Conservation (phyloP, 2,797 vertebrate genomes). For the Pseudotriccus pelzelni region DNA sequence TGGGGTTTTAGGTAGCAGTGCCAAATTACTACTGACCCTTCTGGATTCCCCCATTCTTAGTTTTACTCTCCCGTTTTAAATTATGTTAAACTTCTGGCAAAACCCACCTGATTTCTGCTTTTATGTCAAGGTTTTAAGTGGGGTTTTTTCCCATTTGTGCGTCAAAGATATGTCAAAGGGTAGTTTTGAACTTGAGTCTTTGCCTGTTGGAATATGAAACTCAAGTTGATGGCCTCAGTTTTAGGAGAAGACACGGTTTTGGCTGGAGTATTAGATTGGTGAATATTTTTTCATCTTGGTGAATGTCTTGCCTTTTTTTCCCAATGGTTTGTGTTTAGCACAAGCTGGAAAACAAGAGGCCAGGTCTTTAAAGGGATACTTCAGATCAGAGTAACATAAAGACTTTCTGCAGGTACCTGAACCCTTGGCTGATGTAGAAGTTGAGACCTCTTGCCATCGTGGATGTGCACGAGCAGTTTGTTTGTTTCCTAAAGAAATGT, state of each 20-base stretch:
- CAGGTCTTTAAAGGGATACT: neutral
- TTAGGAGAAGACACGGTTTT: neutral
- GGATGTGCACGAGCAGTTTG: neutral
- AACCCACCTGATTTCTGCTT: neutral
- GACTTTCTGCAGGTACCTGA: neutral
- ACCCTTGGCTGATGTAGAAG: neutral
- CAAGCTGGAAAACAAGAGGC: neutral
- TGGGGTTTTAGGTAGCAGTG: neutral
- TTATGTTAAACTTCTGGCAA: neutral
- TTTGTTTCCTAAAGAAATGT: neutral
- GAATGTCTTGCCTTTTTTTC: neutral
- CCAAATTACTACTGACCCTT: neutral
- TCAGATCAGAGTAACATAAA: neutral
- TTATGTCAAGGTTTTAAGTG: neutral
- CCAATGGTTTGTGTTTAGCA: neutral
- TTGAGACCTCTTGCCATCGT: neutral
- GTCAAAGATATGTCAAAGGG: neutral
- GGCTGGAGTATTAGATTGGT: neutral
- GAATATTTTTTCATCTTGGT: neutral
- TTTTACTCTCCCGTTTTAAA: neutral
- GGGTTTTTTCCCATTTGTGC: neutral
- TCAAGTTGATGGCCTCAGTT: neutral
- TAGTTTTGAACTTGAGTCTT: neutral
- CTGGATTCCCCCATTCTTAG: neutral
- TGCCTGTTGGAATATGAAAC: neutral